Percentiles rank a stretch among this genome's conserved stretches.
Conservation (phyloP, 1,140 invertebrate genomes). For the Charaxes varanes region DNA sequence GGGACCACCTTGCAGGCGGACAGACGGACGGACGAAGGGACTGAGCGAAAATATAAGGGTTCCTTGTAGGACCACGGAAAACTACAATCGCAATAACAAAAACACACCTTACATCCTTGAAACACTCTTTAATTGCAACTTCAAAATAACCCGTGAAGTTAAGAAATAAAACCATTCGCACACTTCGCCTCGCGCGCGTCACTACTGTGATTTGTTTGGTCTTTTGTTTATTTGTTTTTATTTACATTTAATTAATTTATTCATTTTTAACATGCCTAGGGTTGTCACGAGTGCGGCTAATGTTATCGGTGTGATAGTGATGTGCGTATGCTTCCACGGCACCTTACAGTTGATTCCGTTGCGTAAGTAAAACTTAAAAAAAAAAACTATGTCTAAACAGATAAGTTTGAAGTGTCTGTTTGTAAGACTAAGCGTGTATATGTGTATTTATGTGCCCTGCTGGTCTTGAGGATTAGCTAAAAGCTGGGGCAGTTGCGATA, state of each 20-base stretch:
- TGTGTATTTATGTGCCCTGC: no score
- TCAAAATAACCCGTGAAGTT: constrained; percentile 33
- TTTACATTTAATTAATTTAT: background rate
- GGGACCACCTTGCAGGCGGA: no score
- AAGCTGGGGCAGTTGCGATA: no score
- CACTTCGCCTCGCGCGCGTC: constrained; percentile 27
- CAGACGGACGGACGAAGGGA: no score
- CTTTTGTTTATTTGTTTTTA: constrained; percentile 3
- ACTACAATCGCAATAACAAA: constrained; percentile 12
- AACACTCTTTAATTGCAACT: constrained; percentile 41
- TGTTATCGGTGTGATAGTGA: constrained; percentile 22
- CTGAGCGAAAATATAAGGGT: no score
- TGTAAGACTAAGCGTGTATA: no score
- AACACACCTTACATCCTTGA: constrained; percentile 42
- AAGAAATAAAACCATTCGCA: constrained; percentile 35
- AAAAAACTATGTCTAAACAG: no score
- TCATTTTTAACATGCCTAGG: constrained; percentile 18
- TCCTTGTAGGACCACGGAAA: no score
- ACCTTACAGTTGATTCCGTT: constrained; percentile 51
- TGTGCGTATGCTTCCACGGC: constrained; percentile 37
- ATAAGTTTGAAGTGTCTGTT: no score
- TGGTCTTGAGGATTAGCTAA: no score
- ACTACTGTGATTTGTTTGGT: constrained; percentile 17
- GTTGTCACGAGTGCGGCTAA: constrained; percentile 9
- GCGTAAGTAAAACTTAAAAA: no score